Base-by-base conservation (phyloP, 2,113 vertebrate genomes). In the Heloderma charlesbogerti region DNA sequence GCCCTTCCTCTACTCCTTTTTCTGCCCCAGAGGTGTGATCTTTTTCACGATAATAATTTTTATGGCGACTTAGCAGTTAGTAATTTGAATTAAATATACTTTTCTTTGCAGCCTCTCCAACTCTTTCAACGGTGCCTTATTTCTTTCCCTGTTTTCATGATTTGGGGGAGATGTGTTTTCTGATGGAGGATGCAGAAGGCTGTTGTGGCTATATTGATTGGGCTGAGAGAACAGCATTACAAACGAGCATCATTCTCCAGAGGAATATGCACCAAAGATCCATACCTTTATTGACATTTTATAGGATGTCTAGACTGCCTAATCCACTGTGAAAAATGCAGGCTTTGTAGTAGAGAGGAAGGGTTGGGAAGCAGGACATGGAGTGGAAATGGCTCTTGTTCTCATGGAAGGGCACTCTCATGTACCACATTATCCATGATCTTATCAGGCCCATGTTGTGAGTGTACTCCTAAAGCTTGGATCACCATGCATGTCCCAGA, bases 1-100 rank as follows among this genome's bases (percentile, higher is more conserved):
- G 89, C 88, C 87, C 91, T 92, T 93, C 94, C 86, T 71, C 74
- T 84, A 89, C 90, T 87, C 93, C 94, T 97, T 94, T 88, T 94
- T 95, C 95, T 94, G 90, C 96, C 97, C 96, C 95, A 95, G 96
- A 98, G 97, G 95, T 97, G 95, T 93, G 95, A 97, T 97, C 97
- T 94, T 96, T 94, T 97, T 96, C 97, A 96, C 96, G 97, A 97
- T 96, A 96, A 96, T 97, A 97, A 97, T 96, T 97, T 95, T 97
- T 95, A 95, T 93, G 48, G 12, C 96, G 94, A 95, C 94, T 97
- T 94, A 18, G 90, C 96, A 96, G 96, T 95, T 97, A 94, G 90
- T 94, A 94, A 96, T 95, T 96, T 94, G 95, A 97, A 96, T 96
- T 94, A 43, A 34, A 93, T 91, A 90, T 94, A 94, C 89, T 93